phyloP scores from a whole-genome alignment of 1,140 invertebrate species.

The Apolygus lucorum region DNA sequence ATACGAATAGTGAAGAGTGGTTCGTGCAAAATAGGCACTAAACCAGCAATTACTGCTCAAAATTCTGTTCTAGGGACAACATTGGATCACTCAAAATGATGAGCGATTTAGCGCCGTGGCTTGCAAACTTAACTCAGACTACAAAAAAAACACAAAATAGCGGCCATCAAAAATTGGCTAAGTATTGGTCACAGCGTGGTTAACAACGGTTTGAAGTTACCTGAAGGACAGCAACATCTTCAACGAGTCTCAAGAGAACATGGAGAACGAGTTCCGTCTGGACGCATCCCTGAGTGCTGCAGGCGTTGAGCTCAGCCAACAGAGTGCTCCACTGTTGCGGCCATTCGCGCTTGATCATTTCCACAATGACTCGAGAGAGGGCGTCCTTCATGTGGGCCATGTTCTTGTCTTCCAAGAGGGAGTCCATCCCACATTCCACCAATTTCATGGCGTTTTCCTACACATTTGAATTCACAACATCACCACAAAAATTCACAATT shows the following conservation, averaged over 20 bases:
- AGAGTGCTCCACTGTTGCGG: conserved; percentile 88
- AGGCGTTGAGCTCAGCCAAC: conserved; percentile 59
- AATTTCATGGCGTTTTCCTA: conserved; percentile 76
- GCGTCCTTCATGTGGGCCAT: conserved; percentile 66
- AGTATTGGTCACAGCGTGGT: no score
- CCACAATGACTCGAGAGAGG: conserved; percentile 76
- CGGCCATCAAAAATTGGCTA: not conserved
- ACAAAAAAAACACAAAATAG: no score
- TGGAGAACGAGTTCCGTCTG: conserved; percentile 81
- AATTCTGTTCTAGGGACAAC: no score
- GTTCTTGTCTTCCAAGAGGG: conserved; percentile 43
- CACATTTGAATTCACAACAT: no score
- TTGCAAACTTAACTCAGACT: no score
- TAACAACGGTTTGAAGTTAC: conserved; percentile 41
- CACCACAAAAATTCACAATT: no score
- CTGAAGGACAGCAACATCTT: conserved; percentile 79
- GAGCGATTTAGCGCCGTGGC: no score
- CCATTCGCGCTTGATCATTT: conserved; percentile 93
- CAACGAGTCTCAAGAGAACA: conserved; percentile 75
- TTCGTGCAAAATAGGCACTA: no score
- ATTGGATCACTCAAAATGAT: no score
- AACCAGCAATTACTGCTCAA: no score
- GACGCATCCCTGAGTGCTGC: conserved; percentile 57
- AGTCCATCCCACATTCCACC: conserved; percentile 54
- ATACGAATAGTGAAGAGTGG: no score